Evolutionary conservation across 2,888 invertebrate genomes (phyloP).

Genomic region (Apamea crenata): DNA sequence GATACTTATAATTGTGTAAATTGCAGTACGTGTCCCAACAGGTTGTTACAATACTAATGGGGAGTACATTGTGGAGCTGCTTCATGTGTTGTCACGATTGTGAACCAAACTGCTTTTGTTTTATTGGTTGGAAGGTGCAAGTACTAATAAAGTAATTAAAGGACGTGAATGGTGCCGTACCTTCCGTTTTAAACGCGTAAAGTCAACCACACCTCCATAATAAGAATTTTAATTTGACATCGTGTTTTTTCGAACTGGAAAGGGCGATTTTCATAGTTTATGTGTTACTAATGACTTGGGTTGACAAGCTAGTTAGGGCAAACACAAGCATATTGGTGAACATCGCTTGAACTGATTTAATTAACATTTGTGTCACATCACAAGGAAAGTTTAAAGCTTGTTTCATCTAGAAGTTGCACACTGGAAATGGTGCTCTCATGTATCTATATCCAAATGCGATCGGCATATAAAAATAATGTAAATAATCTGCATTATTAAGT

Average conservation of each 20-base stretch:
- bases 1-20: slow-evolving; percentile 48
- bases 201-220: too few species aligned
- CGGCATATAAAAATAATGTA: slow-evolving; percentile 34
- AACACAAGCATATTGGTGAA: too few species aligned
- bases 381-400: neutral
- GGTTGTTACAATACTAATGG: slow-evolving; percentile 26
- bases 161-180: too few species aligned
- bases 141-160: slow-evolving; percentile 38
- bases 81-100: slow-evolving; percentile 5
- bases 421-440: neutral
- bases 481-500: slow-evolving; percentile 56
- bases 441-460: slow-evolving; percentile 6
- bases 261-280: too few species aligned
- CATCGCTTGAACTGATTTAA: too few species aligned
- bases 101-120: slow-evolving; percentile 11
- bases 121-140: slow-evolving; percentile 18
- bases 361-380: too few species aligned
- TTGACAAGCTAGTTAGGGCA: too few species aligned
- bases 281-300: too few species aligned
- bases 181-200: too few species aligned
- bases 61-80: slow-evolving; percentile 25
- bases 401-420: neutral
- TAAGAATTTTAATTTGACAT: too few species aligned
- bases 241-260: too few species aligned
- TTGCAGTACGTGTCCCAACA: slow-evolving; percentile 14